Conservation (phyloP, 2,888 invertebrate species). For the Frankliniella intonsa region DNA sequence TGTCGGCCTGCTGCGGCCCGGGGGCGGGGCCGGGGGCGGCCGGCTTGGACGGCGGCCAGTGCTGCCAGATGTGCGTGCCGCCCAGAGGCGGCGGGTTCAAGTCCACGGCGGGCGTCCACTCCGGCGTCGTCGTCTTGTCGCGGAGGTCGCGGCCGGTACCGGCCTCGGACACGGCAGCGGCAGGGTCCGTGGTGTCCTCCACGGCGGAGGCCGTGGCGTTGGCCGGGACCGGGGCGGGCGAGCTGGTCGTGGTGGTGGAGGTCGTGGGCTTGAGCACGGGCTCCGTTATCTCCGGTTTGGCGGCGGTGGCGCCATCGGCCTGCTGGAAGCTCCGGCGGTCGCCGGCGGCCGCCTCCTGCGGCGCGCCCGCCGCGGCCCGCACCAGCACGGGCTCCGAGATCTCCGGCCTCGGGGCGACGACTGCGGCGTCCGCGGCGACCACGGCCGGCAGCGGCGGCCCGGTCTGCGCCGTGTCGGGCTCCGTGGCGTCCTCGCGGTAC, state of each 20-base stretch:
- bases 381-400: constrained; percentile 35
- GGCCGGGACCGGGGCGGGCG: constrained; percentile 41
- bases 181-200: neutral
- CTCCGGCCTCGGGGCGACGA: constrained; percentile 29
- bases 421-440: constrained; percentile 1
- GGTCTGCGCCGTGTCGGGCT: constrained; percentile 36
- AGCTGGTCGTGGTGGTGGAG: constrained; percentile 41
- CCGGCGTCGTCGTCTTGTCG: constrained; percentile 33
- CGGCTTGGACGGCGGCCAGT: constrained; percentile 37
- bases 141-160: constrained; percentile 1
- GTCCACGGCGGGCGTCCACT: constrained; percentile 43
- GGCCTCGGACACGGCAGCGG: neutral
- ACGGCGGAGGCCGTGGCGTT: constrained; percentile 42
- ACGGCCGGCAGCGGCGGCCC: constrained; percentile 33
- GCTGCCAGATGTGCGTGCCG: constrained; percentile 40
- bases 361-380: neutral
- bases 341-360: constrained; percentile 35
- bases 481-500: constrained; percentile 33
- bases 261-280: constrained; percentile 62
- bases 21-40: constrained; percentile 30
- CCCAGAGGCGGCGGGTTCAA: constrained; percentile 41
- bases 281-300: constrained; percentile 62
- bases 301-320: constrained; percentile 35
- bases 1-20: constrained; percentile 34
- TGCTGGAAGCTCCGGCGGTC: constrained; percentile 29